phyloP scores from a whole-genome alignment of 2,888 invertebrate genomes.

The Hecatera dysodea region DNA sequence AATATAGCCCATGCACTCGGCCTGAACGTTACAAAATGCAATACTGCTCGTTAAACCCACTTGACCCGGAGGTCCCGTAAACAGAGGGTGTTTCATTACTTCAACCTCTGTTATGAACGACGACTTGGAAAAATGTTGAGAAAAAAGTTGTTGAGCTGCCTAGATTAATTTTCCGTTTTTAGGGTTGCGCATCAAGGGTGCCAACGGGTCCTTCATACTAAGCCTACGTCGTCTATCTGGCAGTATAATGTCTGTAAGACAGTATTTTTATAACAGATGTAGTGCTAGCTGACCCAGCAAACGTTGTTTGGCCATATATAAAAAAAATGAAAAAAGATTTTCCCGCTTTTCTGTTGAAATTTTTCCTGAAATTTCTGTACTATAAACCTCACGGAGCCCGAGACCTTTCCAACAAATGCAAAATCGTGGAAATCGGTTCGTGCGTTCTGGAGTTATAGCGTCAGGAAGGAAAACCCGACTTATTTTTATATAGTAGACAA shows the following conservation, averaged over 20 bases:
- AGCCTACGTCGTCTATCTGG: background rate
- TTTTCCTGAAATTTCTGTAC: no score
- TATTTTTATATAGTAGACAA: no score
- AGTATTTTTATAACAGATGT: no score
- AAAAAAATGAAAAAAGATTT: no score
- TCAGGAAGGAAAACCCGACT: no score
- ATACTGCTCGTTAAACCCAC: conserved; percentile 88
- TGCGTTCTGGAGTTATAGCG: no score
- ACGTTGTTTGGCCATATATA: no score
- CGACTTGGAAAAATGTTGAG: conserved; percentile 58
- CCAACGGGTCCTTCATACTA: background rate
- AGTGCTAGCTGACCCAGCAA: no score
- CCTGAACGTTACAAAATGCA: conserved; percentile 81
- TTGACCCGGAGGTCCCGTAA: conserved; percentile 79
- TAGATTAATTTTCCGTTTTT: conserved; percentile 49
- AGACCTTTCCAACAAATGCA: no score
- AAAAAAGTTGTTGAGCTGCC: conserved; percentile 44
- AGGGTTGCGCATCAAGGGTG: conserved; percentile 21
- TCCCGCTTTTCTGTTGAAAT: no score
- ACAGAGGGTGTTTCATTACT: conserved; percentile 82
- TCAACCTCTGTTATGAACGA: conserved; percentile 60
- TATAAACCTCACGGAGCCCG: no score
- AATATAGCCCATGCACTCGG: conserved; percentile 65
- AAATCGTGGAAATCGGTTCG: no score
- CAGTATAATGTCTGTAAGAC: background rate